A percentile compares a stretch with the other conserved stretches of the same genome.
These are phyloP conservation scores for Agelas oroides DNA, from an alignment of 37 sponge, comb jelly and placozoan species.

Conservation along the genomic window DNA sequence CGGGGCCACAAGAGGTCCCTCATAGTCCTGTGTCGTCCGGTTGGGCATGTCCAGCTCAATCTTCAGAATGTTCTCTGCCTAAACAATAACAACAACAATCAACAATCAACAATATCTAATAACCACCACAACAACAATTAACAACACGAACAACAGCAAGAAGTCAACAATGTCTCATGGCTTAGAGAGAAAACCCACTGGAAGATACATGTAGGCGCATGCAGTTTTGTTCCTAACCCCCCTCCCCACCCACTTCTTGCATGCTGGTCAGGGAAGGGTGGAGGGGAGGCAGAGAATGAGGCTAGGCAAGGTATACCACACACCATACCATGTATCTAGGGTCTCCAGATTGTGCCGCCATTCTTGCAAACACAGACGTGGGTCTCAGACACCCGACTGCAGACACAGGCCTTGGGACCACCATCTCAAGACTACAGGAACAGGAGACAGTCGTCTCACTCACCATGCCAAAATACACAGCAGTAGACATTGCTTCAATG, in stretches of 20 bases:
- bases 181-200: not conserved
- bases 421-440: not conserved
- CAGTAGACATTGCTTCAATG: no score
- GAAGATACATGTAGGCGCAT: no score
- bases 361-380: conserved; percentile 62
- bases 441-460: no score
- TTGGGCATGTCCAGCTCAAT: conserved; percentile 94
- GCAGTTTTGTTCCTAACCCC: no score
- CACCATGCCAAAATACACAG: no score
- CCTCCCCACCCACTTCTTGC: no score
- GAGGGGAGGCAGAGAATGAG: no score
- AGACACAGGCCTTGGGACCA: conserved; percentile 62
- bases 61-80: conserved; percentile 84
- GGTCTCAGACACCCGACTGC: conserved; percentile 62
- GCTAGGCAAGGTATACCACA: no score
- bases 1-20: conserved; percentile 83
- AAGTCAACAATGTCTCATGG: not conserved
- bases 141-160: not conserved
- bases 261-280: no score
- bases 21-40: conserved; percentile 94
- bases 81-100: not conserved
- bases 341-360: conserved; percentile 71
- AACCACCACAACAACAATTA: not conserved
- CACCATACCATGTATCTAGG: conserved; percentile 80
- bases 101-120: not conserved